Evolutionary conservation across 2,888 invertebrate genomes (phyloP), one percentile per base, ranked within the genome.

Genomic region (Apotomis turbidana): DNA sequence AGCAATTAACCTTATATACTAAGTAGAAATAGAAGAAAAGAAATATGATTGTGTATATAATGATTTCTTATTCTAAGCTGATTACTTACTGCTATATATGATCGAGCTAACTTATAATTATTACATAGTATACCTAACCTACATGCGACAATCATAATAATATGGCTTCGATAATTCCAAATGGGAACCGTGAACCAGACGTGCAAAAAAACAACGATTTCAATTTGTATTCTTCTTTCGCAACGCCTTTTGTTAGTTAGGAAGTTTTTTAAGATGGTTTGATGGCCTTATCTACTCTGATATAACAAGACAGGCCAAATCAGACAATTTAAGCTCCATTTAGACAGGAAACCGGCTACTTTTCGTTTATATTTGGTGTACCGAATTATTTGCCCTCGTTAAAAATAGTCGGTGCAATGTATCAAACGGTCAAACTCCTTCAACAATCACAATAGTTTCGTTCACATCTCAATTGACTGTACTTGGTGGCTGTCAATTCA

Each of bases 381-480:
- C 38, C 46, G 60, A 66, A 64, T 66, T 59, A 36, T 54, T 36
- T 66, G 46, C 59, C 54, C 3, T 51, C 63, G n/a, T 62, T 76
- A 76, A 38, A 72, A 73, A 71, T 68, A 75, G 49, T 61, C 68
- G 74, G 58, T 49, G 78, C 78, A 80, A 81, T 84, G 81, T 82
- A 78, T 83, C 79, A 79, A 74, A 68, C 75, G 68, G 70, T 79
- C 80, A 80, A 80, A 79, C 75, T 77, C 78, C 78, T 78, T 80
- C 80, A 76, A 76, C 73, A 74, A 81, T 83, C 83, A 88, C 85
- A 88, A 86, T 87, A 84, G 83, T 83, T 84, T 83, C 83, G 84
- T 87, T 88, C 85, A 85, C 80, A 78, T 84, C 84, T 88, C 88
- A 89, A 89, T 89, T 88, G 89, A 81, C 75, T 73, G 77, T 82